Base-by-base conservation (phyloP, 37 sponge, comb jelly and placozoan genomes). In the Beroe forskalii region DNA sequence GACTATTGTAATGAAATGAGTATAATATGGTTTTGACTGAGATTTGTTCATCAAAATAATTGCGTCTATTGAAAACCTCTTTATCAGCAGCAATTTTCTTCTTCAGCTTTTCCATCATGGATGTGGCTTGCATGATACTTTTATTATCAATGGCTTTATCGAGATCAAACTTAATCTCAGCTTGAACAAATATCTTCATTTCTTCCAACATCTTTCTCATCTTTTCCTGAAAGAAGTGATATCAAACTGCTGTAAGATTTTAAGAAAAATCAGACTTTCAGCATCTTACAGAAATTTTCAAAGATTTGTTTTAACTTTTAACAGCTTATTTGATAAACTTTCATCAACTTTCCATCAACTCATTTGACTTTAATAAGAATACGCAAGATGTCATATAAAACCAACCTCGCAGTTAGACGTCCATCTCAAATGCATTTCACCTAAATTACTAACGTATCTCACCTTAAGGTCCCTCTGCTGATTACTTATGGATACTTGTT, bases 31-130 rank as follows among this genome's bases (percentile, higher is more conserved):
- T n/a, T n/a, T n/a, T n/a, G n/a, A n/a, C n/a, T n/a, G n/a, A n/a
- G n/a, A n/a, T n/a, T n/a, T n/a, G n/a, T n/a, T n/a, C n/a, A n/a
- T n/a, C n/a, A n/a, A n/a, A n/a, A n/a, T n/a, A n/a, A n/a, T n/a
- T n/a, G n/a, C n/a, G n/a, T n/a, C n/a, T n/a, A n/a, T n/a, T n/a
- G n/a, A n/a, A n/a, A n/a, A 69, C 72, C 72, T 69, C 72, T 69
- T 69, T 69, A 37, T 69, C 72, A 35, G 72, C 72, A 1, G 72
- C 35, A 33, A 69, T 32, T 69, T 69, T 69, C 72, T 69, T 69
- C 72, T 69, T 69, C 32, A 69, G 72, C 17, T 33, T 69, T 9
- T 69, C 72, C 17, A 32, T 69, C 0, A 69, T 69, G 4, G 72
- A 33, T 36, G 72, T 36, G 14, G 40, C 40, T 37, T 80, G 86